These are phyloP conservation scores for Sebastes melanostomus DNA, from an alignment of 2,797 vertebrate species.

Conservation along the genomic window DNA sequence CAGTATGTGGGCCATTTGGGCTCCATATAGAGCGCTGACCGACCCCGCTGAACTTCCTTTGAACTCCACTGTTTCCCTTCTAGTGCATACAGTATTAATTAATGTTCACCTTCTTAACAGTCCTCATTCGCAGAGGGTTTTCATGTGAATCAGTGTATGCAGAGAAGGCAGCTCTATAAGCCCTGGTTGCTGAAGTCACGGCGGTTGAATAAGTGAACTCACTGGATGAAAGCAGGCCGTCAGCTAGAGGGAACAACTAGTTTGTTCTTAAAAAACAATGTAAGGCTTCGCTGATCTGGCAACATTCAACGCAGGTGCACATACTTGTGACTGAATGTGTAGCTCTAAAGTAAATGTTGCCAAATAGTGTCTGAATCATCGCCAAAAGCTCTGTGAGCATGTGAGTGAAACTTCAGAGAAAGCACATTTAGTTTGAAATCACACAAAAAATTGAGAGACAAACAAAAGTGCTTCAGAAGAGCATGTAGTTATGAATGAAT, in stretches of 20 bases:
- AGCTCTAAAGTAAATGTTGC: not conserved
- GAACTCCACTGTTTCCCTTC: slow-evolving; percentile 26
- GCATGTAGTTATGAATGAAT: not conserved
- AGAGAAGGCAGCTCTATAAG: not conserved
- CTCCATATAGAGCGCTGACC: not conserved
- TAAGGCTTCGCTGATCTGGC: not conserved
- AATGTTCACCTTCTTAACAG: not conserved
- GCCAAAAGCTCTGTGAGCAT: not conserved
- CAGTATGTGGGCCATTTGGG: slow-evolving; percentile 30
- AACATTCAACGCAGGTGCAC: not conserved
- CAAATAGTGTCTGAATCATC: not conserved
- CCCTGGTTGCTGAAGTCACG: not conserved
- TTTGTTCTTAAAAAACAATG: not conserved
- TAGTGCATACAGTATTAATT: slow-evolving; percentile 2
- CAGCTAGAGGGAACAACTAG: not conserved
- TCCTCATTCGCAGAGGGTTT: not conserved
- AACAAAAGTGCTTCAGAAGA: not conserved
- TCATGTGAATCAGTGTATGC: slow-evolving; percentile 2
- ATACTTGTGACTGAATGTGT: not conserved
- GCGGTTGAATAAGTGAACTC: not conserved
- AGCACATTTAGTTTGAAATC: not conserved
- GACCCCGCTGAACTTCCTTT: slow-evolving; percentile 38
- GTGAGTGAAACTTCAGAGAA: not conserved
- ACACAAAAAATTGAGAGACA: not conserved
- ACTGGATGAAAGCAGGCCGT: not conserved